These are phyloP conservation scores for Lamellibrachia luymesi DNA, from an alignment of 1,140 invertebrate genomes.

Conservation along the genomic window DNA sequence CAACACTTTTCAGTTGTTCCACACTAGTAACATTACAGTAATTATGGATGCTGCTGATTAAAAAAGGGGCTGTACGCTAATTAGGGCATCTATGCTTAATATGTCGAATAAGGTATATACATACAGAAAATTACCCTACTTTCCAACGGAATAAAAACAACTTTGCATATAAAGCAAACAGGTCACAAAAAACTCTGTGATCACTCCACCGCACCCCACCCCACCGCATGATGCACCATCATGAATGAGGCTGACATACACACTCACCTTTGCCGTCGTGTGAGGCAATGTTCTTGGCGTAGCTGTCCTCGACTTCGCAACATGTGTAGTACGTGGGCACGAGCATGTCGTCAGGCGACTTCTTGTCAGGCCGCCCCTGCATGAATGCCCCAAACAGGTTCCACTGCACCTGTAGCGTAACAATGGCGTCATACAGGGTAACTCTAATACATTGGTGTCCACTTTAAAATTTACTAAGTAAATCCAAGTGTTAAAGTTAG, in stretches of 20 bases:
- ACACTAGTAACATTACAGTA: too few relatives aligned
- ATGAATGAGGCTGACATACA: neutral
- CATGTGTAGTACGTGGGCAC: slow-evolving; percentile 72
- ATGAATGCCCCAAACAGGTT: slow-evolving; percentile 69
- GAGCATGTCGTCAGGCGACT: slow-evolving; percentile 29
- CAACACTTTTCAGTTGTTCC: too few relatives aligned
- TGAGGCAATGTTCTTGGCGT: slow-evolving; percentile 70
- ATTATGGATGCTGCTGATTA: too few relatives aligned
- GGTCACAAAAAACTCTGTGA: too few relatives aligned
- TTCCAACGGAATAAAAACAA: too few relatives aligned
- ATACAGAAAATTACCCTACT: too few relatives aligned
- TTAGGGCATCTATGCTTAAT: too few relatives aligned
- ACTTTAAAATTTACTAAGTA: neutral
- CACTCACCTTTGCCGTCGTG: slow-evolving; percentile 66
- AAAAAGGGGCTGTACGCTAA: too few relatives aligned
- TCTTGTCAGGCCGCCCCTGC: slow-evolving; percentile 18
- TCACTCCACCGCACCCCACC: too few relatives aligned
- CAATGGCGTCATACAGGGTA: neutral
- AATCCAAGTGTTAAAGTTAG: neutral
- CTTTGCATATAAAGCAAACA: too few relatives aligned
- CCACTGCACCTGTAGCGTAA: slow-evolving; percentile 70
- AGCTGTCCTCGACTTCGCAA: slow-evolving; percentile 78
- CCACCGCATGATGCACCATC: too few relatives aligned
- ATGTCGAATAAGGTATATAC: too few relatives aligned
- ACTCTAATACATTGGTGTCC: neutral